A percentile compares a stretch with the other conserved stretches of the same genome.
Conservation (phyloP, 2,888 invertebrate genomes). For the Trachelus iudaicus region DNA sequence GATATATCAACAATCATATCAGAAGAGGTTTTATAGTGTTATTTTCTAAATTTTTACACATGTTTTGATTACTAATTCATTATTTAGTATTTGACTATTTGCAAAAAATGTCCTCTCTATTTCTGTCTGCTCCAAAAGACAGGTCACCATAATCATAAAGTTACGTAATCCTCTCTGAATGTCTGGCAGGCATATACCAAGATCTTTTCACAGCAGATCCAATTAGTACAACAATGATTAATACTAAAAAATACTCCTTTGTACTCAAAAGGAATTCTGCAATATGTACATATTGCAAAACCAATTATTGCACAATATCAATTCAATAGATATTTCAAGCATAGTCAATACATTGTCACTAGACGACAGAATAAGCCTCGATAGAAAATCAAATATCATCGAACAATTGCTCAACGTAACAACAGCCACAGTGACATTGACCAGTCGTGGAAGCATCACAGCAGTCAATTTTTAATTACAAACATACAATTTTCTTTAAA, state of each 20-base stretch:
- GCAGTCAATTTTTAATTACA: background rate
- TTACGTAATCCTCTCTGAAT: slow-evolving; percentile 48
- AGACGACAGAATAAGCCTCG: background rate
- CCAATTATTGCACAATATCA: background rate
- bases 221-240: background rate
- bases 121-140: background rate
- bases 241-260: background rate
- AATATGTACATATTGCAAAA: background rate
- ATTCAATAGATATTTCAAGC: background rate
- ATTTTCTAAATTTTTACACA: background rate
- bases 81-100: background rate
- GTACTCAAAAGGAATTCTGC: background rate
- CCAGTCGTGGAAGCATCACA: background rate
- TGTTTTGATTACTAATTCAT: background rate
- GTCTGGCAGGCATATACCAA: background rate
- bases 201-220: background rate
- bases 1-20: background rate
- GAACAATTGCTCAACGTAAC: background rate
- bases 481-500: slow-evolving; percentile 64
- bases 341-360: background rate
- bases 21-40: background rate
- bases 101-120: background rate
- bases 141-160: slow-evolving; percentile 54
- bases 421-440: background rate
- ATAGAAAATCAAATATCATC: background rate